Percentiles rank a stretch among this genome's conserved stretches.
Evolutionary conservation across 2,797 vertebrate species (phyloP).

Genomic region (Pangasius krempfi): DNA sequence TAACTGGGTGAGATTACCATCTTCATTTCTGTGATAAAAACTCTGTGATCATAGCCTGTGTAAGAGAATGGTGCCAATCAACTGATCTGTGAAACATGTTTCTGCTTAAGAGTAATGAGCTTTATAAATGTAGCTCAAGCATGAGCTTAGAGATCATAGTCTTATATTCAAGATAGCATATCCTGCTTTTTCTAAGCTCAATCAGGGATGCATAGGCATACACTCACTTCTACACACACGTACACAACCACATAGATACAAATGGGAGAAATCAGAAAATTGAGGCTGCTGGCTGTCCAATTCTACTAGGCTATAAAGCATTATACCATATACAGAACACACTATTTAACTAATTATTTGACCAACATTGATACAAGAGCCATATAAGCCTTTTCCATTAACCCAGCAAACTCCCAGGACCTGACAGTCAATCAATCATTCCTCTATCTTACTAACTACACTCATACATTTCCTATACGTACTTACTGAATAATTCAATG

Average conservation of each 20-base stretch:
- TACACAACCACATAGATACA: not conserved
- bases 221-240: not conserved
- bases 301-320: not conserved
- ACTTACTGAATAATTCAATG: not conserved
- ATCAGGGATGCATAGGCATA: slow-evolving; percentile 20
- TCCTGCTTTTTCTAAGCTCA: slow-evolving; percentile 28
- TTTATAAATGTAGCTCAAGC: slow-evolving; percentile 49
- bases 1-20: slow-evolving; percentile 14
- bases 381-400: not conserved
- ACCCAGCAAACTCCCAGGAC: not conserved
- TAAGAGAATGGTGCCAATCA: slow-evolving; percentile 14
- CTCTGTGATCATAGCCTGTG: slow-evolving; percentile 1
- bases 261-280: not conserved
- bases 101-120: slow-evolving; percentile 41
- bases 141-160: slow-evolving; percentile 53
- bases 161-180: slow-evolving; percentile 51
- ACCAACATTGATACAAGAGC: not conserved
- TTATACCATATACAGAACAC: not conserved
- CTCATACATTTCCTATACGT: not conserved
- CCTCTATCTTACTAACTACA: not conserved
- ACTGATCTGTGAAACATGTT: slow-evolving; percentile 39
- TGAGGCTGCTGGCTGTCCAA: not conserved
- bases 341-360: slow-evolving; percentile 15
- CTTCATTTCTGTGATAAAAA: not conserved
- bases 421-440: not conserved